phyloP scores from a whole-genome alignment of 2,888 invertebrate genomes.

The Aricia artaxerxes region DNA sequence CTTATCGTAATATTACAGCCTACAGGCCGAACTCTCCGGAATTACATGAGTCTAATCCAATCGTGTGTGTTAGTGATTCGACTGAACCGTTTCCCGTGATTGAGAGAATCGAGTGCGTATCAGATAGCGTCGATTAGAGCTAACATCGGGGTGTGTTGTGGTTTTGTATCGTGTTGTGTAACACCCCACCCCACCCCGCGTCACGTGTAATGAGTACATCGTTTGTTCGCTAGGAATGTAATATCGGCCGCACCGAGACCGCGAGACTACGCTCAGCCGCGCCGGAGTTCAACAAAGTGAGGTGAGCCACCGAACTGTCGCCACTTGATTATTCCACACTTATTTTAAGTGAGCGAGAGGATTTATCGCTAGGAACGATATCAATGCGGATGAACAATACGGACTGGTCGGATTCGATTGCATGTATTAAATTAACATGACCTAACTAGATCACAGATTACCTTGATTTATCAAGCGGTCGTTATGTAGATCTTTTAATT shows the following conservation, averaged over 20 bases:
- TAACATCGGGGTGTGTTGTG: background rate
- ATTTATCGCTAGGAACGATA: background rate
- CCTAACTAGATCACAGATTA: background rate
- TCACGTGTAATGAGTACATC: constrained; percentile 52
- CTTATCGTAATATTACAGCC: background rate
- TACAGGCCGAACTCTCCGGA: background rate
- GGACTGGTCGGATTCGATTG: too few species aligned
- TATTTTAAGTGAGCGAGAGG: background rate
- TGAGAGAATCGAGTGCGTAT: constrained; percentile 11
- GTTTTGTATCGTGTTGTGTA: background rate
- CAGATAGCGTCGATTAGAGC: constrained; percentile 12
- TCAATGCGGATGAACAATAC: background rate
- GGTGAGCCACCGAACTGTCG: background rate
- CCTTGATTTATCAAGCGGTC: background rate
- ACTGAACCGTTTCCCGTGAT: background rate
- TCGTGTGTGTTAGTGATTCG: background rate
- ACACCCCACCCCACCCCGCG: constrained; percentile 30
- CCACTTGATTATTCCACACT: background rate
- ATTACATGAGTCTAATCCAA: background rate
- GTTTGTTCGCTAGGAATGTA: constrained; percentile 55
- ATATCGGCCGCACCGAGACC: constrained; percentile 44
- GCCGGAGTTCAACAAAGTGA: background rate
- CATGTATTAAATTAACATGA: background rate
- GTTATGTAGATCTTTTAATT: background rate
- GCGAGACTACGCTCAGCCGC: constrained; percentile 21